A percentile compares a stretch with the other conserved stretches of the same genome.
These are phyloP conservation scores for Mactra quadrangularis DNA, from an alignment of 1,140 invertebrate genomes.

Conservation along the genomic window DNA sequence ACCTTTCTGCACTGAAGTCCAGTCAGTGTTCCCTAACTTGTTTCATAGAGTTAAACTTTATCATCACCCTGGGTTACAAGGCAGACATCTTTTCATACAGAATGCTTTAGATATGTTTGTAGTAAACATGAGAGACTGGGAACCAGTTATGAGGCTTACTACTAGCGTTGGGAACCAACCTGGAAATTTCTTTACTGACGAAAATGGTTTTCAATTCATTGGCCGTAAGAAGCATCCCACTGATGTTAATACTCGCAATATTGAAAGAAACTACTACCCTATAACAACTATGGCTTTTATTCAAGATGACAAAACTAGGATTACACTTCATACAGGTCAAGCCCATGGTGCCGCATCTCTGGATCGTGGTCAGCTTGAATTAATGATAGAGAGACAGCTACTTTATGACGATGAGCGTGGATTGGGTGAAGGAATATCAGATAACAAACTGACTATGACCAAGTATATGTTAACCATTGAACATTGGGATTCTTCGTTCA, in stretches of 20 bases:
- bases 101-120: conserved; percentile 73
- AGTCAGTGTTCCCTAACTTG: conserved; percentile 88
- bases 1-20: conserved; percentile 88
- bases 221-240: conserved; percentile 85
- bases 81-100: conserved; percentile 74
- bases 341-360: conserved; percentile 79
- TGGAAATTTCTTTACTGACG: conserved; percentile 93
- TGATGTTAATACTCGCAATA: conserved; percentile 88
- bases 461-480: conserved; percentile 76
- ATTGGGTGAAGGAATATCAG: conserved; percentile 93
- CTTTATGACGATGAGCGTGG: conserved; percentile 97
- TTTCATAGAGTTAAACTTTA: conserved; percentile 90
- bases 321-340: conserved; percentile 79
- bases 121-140: conserved; percentile 87
- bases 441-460: conserved; percentile 87
- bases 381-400: conserved; percentile 96
- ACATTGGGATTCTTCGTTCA: conserved; percentile 9
- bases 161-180: conserved; percentile 88
- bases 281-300: conserved; percentile 94
- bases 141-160: conserved; percentile 95
- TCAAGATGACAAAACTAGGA: conserved; percentile 86
- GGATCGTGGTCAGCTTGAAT: conserved; percentile 90
- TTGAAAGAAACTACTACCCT: conserved; percentile 98
- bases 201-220: conserved; percentile 96
- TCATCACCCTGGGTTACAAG: conserved; percentile 74